These are phyloP conservation scores for Gymnoscopelus microlampas DNA, from an alignment of 2,797 vertebrate species.

Conservation along the genomic window DNA sequence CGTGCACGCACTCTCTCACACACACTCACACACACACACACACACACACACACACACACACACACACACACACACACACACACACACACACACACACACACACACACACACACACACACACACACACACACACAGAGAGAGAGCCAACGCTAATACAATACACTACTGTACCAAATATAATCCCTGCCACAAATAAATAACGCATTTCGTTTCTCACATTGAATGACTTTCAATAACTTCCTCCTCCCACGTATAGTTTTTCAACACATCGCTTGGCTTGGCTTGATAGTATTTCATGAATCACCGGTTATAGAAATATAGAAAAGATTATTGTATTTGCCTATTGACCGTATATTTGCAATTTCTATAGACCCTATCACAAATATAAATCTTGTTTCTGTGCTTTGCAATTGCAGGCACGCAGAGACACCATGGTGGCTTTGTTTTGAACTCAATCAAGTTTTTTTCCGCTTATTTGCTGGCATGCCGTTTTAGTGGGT, in stretches of 20 bases:
- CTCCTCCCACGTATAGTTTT: slow-evolving; percentile 14
- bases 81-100: no score
- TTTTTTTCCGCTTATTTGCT: slow-evolving; percentile 71
- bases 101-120: background rate
- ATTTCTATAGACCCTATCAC: slow-evolving; percentile 50
- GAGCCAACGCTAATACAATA: background rate
- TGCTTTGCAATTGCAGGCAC: slow-evolving; percentile 57
- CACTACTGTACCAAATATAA: slow-evolving; percentile 5
- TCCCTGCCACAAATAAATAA: slow-evolving; percentile 26
- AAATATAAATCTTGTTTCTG: slow-evolving; percentile 47
- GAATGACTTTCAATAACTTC: slow-evolving; percentile 15
- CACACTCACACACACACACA: no score
- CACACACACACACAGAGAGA: background rate
- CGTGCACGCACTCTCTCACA: no score
- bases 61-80: no score
- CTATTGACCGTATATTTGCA: slow-evolving; percentile 35
- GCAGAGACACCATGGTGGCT: slow-evolving; percentile 51
- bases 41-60: no score
- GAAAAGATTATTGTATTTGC: slow-evolving; percentile 14
- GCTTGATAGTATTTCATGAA: slow-evolving; percentile 25
- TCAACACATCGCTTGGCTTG: background rate
- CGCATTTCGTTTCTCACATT: slow-evolving; percentile 32
- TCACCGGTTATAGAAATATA: slow-evolving; percentile 11
- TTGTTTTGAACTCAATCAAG: slow-evolving; percentile 66
- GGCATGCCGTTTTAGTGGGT: slow-evolving; percentile 65